Base-by-base conservation (phyloP, 2,888 invertebrate species). In the Rhorus exstirpatorius region DNA sequence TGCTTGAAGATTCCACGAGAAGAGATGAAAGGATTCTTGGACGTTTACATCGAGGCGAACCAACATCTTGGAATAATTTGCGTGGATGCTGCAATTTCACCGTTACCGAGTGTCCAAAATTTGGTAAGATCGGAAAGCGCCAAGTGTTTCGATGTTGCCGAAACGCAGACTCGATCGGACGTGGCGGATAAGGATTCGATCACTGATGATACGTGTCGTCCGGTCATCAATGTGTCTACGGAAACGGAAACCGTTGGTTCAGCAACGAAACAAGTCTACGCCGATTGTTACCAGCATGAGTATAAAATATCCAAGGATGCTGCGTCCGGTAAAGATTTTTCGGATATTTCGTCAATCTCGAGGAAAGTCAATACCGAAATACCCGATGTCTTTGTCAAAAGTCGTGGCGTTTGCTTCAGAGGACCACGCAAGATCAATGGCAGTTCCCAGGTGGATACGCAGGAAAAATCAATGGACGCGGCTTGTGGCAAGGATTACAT, bases 261-360 rank as follows among this genome's bases (percentile, higher is more conserved):
- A 0, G 49, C 31, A 10, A 79, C 75, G 4, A 68, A 55, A 4
- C 63, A 83, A 46, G 70, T 63, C 7, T 83, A 75, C 63, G 82
- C 76, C 12, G 85, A 83, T 46, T 58, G 60, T 41, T 10, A 14
- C 8, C 8, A 6, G 1, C 21, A 19, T 1, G 41, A 63, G 4
- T 51, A 35, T 65, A 2, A 70, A 49, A 4, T n/a, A 31, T 65
- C 83, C 17, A 79, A 44, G 17, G 79, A 84, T n/a, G 51, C 58
- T 1, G 68, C 80, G 12, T 80, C 75, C 2, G 83, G 84, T 4
- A 80, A 79, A 46, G 84, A 84, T 61, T 71, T 38, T 35, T 44
- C 77, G 0, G 70, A 79, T 7, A 35, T 75, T 3, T 10, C 58
- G 3, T 76, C 72, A 19, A 63, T 61, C 31, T 76, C 60, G 67